These are phyloP conservation scores for Catocala sponsa DNA, from an alignment of 2,888 invertebrate species.

Conservation along the genomic window DNA sequence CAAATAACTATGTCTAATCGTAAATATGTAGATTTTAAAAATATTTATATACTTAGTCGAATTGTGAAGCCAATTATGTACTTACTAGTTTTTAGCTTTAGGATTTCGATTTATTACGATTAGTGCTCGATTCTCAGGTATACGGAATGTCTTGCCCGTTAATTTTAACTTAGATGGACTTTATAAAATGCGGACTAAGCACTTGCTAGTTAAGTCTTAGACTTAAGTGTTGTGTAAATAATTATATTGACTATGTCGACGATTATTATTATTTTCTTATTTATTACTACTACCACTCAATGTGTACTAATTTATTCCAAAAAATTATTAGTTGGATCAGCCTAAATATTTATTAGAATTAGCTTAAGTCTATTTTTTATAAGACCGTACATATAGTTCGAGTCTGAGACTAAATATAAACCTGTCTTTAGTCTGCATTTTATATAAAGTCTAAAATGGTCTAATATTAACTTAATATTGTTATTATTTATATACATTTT, in stretches of 20 bases:
- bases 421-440: too few species aligned
- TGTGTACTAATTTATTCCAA: too few species aligned
- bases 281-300: too few species aligned
- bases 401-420: too few species aligned
- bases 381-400: too few species aligned
- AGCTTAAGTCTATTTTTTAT: too few species aligned
- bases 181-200: background rate
- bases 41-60: slow-evolving; percentile 25
- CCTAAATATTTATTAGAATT: too few species aligned
- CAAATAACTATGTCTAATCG: slow-evolving; percentile 60
- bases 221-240: background rate
- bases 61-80: slow-evolving; percentile 26
- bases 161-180: background rate
- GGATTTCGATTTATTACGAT: slow-evolving; percentile 15
- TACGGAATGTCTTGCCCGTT: slow-evolving; percentile 25
- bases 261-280: background rate
- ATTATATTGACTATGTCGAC: too few species aligned
- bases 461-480: too few species aligned
- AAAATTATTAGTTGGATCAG: too few species aligned
- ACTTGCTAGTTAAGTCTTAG: background rate
- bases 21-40: slow-evolving; percentile 24
- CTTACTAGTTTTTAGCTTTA: slow-evolving; percentile 25
- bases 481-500: too few species aligned
- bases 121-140: slow-evolving; percentile 17
- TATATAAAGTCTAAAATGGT: too few species aligned